phyloP scores from a whole-genome alignment of 2,113 vertebrate species.

The Cavia aperea region DNA sequence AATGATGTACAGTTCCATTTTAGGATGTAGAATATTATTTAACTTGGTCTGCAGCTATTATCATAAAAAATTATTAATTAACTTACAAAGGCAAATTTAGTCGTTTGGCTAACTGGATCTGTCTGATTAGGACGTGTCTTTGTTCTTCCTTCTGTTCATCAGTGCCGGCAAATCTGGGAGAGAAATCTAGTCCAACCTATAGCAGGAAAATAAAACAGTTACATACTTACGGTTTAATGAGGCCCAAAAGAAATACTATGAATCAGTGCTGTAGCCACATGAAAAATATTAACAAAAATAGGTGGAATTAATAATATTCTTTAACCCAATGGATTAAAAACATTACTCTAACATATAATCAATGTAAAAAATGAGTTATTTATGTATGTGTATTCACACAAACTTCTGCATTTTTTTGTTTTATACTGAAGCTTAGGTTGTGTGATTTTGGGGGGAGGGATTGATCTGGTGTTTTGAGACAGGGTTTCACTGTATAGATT shows the following conservation, averaged over 20 bases:
- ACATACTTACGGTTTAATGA: not conserved
- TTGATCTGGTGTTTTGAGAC: not conserved
- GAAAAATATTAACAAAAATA: not conserved
- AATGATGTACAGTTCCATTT: conserved; percentile 11
- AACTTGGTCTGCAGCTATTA: not conserved
- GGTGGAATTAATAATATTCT: not conserved
- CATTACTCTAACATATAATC: conserved; percentile 3
- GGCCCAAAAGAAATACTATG: not conserved
- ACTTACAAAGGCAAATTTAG: conserved; percentile 93
- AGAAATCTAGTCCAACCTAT: conserved; percentile 96
- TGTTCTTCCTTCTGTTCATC: conserved; percentile 88
- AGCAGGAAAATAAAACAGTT: conserved; percentile 32
- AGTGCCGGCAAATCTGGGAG: conserved; percentile 83
- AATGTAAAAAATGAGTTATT: not conserved
- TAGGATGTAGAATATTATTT: not conserved
- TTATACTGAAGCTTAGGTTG: not conserved
- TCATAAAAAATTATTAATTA: not conserved
- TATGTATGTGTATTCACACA: not conserved
- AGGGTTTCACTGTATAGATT: not conserved
- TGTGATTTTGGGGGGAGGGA: not conserved
- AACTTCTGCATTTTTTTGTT: not conserved
- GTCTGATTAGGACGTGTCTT: conserved; percentile 88
- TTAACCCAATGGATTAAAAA: not conserved
- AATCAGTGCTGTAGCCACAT: not conserved
- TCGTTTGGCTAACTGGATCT: conserved; percentile 86